Evolutionary conservation across 2,888 invertebrate species (phyloP), one percentile per base, ranked within the genome.

Genomic region (Acrobasis repandana): DNA sequence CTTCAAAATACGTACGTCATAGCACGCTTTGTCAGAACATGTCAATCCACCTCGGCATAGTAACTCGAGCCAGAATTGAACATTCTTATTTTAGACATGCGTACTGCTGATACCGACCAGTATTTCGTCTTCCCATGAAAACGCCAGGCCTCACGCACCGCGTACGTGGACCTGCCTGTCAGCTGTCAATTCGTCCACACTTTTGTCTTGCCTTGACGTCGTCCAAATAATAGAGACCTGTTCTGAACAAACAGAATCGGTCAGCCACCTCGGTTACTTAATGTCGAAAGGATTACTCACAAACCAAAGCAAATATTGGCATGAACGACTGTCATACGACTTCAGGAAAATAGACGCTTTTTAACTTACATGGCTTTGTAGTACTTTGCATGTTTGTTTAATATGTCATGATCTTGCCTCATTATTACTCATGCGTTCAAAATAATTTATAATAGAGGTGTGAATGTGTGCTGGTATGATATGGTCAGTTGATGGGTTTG

Each of bases 221-320:
- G 77, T 81, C 76, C 73, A 81, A 84, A 82, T 78, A 80, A 77
- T 47, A 77, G 75, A 77, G 77, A 79, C 78, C 77, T 83, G 82
- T 74, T 80, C 74, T 81, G 75, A 71, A 79, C 88, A 86, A 88
- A 88, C 81, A 70, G 66, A 54, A 54, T 65, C 82, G 92, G 90
- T 91, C 91, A 80, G 83, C 85, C 77, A 91, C 91, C 90, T 79
- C 79, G 67, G 85, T 88, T 90, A 90, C 86, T 88, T 88, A 85
- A 90, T 86, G 85, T 80, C 77, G 79, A 77, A 75, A 73, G 73
- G 78, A 86, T 90, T 90, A 88, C 86, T 90, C 90, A 81, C 76
- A 70, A 75, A 73, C 73, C 73, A 79, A 77, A 72, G 68, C 79
- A 79, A 88, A 89, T 83, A 82, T 88, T 88, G 38, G 38, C 38